These are phyloP conservation scores for Epizoanthus ramosus DNA, from an alignment of 92 coral and sea anemone species.

Conservation along the genomic window DNA sequence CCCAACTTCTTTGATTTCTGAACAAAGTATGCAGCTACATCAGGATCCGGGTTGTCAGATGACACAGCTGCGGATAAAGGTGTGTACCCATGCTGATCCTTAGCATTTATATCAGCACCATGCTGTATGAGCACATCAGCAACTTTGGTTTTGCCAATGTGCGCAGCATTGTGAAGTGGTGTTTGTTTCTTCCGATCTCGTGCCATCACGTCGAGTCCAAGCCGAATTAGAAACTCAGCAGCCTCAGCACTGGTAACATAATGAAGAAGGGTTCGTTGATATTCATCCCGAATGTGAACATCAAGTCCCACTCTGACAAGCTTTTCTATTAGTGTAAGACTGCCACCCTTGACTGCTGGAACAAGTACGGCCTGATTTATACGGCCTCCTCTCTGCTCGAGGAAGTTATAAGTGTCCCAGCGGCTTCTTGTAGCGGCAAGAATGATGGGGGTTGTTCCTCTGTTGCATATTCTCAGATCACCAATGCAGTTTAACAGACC, in stretches of 20 bases:
- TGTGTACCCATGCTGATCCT: background rate
- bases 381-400: constrained; percentile 11
- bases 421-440: constrained; percentile 27
- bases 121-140: too few relatives aligned
- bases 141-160: constrained; percentile 5
- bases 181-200: background rate
- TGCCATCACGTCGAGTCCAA: too few relatives aligned
- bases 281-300: background rate
- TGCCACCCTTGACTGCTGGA: constrained; percentile 32
- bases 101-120: too few relatives aligned
- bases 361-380: constrained; percentile 1
- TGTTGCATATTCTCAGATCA: constrained; percentile 9
- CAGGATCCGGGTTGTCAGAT: too few relatives aligned
- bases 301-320: background rate
- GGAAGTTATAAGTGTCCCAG: constrained; percentile 5
- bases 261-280: too few relatives aligned
- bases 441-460: constrained; percentile 19
- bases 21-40: too few relatives aligned
- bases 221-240: constrained; percentile 5
- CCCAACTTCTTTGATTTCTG: constrained; percentile 12
- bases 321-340: too few relatives aligned
- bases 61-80: background rate
- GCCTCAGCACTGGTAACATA: constrained; percentile 8
- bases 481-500: constrained; percentile 2
- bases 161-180: constrained; percentile 34